Conservation (phyloP, 2,113 vertebrate species). For the Leuciscus idus region DNA sequence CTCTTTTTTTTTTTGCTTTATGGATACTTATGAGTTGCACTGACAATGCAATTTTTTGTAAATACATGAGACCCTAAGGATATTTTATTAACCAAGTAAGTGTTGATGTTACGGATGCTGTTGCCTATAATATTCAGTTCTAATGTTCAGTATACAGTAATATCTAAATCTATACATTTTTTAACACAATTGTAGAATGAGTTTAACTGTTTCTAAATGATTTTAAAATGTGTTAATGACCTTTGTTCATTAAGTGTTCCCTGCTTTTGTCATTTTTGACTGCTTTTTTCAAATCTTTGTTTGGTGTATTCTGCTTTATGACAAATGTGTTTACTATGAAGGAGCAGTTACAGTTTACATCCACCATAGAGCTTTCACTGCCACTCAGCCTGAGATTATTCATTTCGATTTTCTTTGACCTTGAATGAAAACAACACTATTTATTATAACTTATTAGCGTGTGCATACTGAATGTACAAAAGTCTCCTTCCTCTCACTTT, state of each 20-base stretch:
- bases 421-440: neutral
- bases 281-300: constrained; percentile 1
- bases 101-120: neutral
- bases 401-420: neutral
- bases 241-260: neutral
- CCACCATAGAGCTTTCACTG: constrained; percentile 47
- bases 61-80: neutral
- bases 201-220: neutral
- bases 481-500: neutral
- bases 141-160: neutral
- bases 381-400: constrained; percentile 24
- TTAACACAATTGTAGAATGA: neutral
- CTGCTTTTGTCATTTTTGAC: neutral
- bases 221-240: neutral
- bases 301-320: neutral
- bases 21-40: neutral
- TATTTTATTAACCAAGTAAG: neutral
- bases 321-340: neutral
- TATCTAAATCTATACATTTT: neutral
- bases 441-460: neutral
- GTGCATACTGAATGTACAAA: neutral
- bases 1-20: neutral
- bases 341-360: constrained; percentile 27
- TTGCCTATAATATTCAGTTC: neutral
- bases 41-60: neutral